Evolutionary conservation across 2,113 vertebrate genomes (phyloP).

Genomic region (Ceuthmochares aereus): DNA sequence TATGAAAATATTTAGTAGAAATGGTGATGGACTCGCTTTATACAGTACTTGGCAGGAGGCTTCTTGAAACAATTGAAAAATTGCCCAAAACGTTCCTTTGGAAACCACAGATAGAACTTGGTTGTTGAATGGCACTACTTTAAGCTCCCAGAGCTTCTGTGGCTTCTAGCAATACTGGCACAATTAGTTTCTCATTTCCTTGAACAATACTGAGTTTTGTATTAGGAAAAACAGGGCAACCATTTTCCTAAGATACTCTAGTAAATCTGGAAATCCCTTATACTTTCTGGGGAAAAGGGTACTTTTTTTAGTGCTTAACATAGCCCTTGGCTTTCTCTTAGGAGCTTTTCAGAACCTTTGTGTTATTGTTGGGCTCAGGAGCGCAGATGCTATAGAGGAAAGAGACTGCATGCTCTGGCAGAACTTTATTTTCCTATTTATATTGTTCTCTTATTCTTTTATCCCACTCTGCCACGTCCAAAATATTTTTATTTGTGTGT

Average conservation of each 20-base stretch:
- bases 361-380: background rate
- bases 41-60: background rate
- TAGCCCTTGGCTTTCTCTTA: background rate
- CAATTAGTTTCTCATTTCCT: background rate
- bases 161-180: background rate
- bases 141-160: background rate
- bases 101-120: background rate
- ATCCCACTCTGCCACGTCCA: background rate
- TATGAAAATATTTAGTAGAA: background rate
- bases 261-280: background rate
- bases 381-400: background rate
- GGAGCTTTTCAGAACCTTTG: background rate
- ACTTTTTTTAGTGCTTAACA: background rate
- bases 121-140: background rate
- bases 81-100: background rate
- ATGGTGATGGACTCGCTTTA: background rate
- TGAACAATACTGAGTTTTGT: background rate
- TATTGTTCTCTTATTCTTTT: background rate
- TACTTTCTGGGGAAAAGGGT: background rate
- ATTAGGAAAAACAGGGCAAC: background rate
- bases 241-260: background rate
- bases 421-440: background rate
- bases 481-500: background rate
- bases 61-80: constrained; percentile 46
- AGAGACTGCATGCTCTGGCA: background rate